phyloP scores from a whole-genome alignment of 2,113 vertebrate genomes.

The Pao palembangensis region DNA sequence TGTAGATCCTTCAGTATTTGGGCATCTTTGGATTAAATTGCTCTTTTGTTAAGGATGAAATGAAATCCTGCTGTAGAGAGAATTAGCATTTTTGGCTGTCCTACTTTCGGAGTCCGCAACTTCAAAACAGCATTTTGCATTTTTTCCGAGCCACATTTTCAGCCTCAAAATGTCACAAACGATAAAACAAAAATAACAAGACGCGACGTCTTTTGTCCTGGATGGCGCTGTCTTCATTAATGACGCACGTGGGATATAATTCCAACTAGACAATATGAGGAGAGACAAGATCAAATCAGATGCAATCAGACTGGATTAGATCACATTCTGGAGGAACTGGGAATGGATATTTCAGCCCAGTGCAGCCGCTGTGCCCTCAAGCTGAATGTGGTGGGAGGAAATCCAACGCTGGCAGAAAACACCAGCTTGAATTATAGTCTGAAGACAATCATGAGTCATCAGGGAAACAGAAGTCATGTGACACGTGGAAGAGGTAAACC shows the following conservation, averaged over 20 bases:
- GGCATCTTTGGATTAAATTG: neutral
- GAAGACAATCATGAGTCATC: conserved; percentile 15
- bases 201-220: conserved; percentile 8
- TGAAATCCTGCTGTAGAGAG: conserved; percentile 9
- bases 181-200: neutral
- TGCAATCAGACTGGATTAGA: conserved; percentile 31
- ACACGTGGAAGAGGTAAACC: conserved; percentile 37
- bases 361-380: conserved; percentile 3
- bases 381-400: conserved; percentile 25
- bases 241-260: conserved; percentile 4
- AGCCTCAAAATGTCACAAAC: conserved; percentile 27
- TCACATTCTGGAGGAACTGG: conserved; percentile 23
- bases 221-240: neutral
- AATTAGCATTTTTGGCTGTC: neutral
- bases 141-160: conserved; percentile 19
- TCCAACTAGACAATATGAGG: neutral
- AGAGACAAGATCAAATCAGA: conserved; percentile 26
- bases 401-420: conserved; percentile 16
- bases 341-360: conserved; percentile 15
- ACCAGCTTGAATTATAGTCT: neutral
- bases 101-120: conserved; percentile 27
- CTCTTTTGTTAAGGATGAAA: conserved; percentile 2
- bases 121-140: conserved; percentile 1
- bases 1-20: neutral
- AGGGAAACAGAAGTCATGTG: conserved; percentile 27